Evolutionary conservation across 64 coral and sea anemone species (phyloP), one percentile per base, ranked within the genome.

Genomic region (Actinia equina): DNA sequence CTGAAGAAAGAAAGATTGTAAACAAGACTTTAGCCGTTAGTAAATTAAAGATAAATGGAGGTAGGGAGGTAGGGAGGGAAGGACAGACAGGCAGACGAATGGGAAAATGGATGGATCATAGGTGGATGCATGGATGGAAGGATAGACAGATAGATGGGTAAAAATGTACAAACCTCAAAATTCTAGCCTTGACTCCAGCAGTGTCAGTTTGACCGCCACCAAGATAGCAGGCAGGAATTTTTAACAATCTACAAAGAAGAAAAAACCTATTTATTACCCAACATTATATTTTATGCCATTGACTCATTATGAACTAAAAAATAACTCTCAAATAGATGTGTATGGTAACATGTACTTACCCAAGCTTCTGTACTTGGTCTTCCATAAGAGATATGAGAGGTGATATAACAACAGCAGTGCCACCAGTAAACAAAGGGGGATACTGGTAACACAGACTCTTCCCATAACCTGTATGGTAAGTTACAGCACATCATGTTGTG

Each of bases 371-470:
- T 16, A 99, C 97, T 99, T 99, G 97, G 86, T 99, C 97, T 86
- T 99, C 90, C 97, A 98, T 98, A 17, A 98, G 86, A 53, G 96
- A 98, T 13, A 98, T 98, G 22, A 98, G 87, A 18, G 96, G 96
- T 74, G 96, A 98, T 3, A 98, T 94, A n/a, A 98, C 96, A 59
- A 92, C 88, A 82, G 90, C 91, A 60, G 93, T 98, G 49, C 93
- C 91, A 61, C 91, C 93, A 91, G 93, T 91, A 30, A 92, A 98
- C 49, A 98, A 79, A 77, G 96, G 86, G n/a, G 96, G 96, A 51
- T 93, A 98, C 87, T 98, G 96, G 69, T 98, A 98, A 64, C 96
- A 99, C 30, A 99, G 87, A 82, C 97, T 99, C 79, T 99, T 99
- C 4, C 97, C 95, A 94, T 98, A 98, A 27, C 95, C 95, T 98